These are phyloP conservation scores for Podarcis cretensis DNA, from an alignment of 2,113 vertebrate species.

Conservation along the genomic window DNA sequence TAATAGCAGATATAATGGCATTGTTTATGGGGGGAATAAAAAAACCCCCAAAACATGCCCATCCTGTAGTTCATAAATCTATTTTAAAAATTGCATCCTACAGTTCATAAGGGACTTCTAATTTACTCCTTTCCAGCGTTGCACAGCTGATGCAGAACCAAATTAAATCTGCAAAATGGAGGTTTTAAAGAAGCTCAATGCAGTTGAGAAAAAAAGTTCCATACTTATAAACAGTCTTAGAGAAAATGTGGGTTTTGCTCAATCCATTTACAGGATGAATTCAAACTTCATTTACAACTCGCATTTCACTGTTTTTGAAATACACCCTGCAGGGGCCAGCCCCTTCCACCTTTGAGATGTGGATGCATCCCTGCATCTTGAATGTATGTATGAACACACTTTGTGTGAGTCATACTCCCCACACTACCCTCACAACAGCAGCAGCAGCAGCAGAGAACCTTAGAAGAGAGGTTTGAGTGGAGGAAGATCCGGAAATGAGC, in stretches of 20 bases:
- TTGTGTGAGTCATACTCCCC: neutral
- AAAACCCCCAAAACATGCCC: constrained; percentile 68
- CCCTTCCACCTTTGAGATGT: neutral
- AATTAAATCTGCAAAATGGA: constrained; percentile 29
- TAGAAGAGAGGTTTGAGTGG: neutral
- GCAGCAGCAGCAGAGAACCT: neutral
- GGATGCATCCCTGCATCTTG: neutral
- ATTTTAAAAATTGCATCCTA: constrained; percentile 55
- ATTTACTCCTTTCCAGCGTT: constrained; percentile 48
- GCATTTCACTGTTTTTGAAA: neutral
- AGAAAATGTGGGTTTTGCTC: neutral
- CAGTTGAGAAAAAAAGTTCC: neutral
- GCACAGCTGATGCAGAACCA: constrained; percentile 26
- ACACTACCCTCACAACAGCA: too few species aligned
- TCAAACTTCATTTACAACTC: neutral
- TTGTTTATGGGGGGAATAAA: constrained; percentile 73
- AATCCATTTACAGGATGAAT: neutral
- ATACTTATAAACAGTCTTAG: neutral
- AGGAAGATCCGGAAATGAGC: neutral
- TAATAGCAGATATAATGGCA: constrained; percentile 76
- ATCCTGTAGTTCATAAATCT: constrained; percentile 74
- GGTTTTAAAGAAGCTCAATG: neutral
- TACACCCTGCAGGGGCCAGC: too few species aligned
- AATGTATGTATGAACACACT: neutral
- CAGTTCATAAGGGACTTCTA: constrained; percentile 48